Percentiles rank a stretch among this genome's conserved stretches.
Evolutionary conservation across 2,113 vertebrate species (phyloP).

Genomic region (Forbesichthys agassizii): DNA sequence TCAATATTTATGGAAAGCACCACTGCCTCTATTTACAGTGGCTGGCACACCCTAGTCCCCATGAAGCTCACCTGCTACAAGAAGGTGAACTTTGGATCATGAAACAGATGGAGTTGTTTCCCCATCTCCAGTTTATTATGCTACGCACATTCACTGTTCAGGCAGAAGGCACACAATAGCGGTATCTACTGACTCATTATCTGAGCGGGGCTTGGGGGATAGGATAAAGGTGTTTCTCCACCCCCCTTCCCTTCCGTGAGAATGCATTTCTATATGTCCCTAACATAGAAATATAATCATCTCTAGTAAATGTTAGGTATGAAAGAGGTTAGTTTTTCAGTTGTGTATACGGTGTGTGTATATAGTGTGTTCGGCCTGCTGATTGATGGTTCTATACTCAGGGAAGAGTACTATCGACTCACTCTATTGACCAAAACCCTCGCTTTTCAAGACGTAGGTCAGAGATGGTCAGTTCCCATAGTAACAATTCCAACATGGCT

Average conservation of each 20-base stretch:
- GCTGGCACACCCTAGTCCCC: slow-evolving; percentile 31
- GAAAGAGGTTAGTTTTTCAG: background rate
- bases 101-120: slow-evolving; percentile 44
- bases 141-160: slow-evolving; percentile 28
- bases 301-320: background rate
- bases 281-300: background rate
- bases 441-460: slow-evolving; percentile 50
- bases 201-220: background rate
- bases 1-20: slow-evolving; percentile 56
- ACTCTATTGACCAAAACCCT: slow-evolving; percentile 54
- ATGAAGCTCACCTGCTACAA: slow-evolving; percentile 33
- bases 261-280: background rate
- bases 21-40: slow-evolving; percentile 39
- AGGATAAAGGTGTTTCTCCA: background rate
- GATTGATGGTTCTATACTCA: slow-evolving; percentile 24
- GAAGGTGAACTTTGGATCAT: slow-evolving; percentile 56
- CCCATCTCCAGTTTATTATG: slow-evolving; percentile 34
- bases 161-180: background rate
- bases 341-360: background rate
- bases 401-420: slow-evolving; percentile 35
- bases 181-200: slow-evolving; percentile 11
- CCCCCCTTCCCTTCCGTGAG: no score
- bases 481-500: slow-evolving; percentile 62
- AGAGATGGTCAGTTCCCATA: slow-evolving; percentile 60
- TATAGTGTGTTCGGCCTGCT: background rate